Base-by-base conservation (phyloP, 2,113 vertebrate species). In the Macroglossus sobrinus region DNA sequence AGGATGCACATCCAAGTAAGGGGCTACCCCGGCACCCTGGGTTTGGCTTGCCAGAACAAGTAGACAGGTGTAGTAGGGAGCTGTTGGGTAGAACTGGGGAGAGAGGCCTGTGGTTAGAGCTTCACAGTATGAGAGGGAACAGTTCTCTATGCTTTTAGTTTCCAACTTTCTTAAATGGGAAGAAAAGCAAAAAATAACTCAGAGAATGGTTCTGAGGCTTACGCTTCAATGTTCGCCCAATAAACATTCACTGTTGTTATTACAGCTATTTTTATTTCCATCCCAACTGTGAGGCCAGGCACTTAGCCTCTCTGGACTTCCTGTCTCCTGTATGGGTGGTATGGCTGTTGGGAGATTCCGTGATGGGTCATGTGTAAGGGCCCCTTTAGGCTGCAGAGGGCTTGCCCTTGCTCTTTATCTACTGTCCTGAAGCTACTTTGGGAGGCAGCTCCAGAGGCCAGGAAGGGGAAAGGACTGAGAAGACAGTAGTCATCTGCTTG, bases 1-100 rank as follows among this genome's bases (percentile, higher is more conserved):
- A 99, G 99, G 93, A 97, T 99, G 19, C 99, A 99, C 97, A 99
- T 99, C 64, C 99, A 99, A 99, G 99, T 99, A 96, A 97, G 84
- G 8, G 24, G 68, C 71, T n/a, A 4, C 30, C 22, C 22, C 0
- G 3, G 38, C 0, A 7, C 26, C 11, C 33, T 11, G n/a, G 13
- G 43, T 35, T 50, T 74, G 81, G 28, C 50, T 61, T 86, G 24
- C 74, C 80, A 30, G 53, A 38, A 38, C 18, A 2, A 4, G 18
- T 33, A 47, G 14, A 66, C 22, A 28, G 4, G 43, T 5, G 2
- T 10, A 38, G 19, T 30, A 3, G 57, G 35, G 78, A 57, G 30
- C 21, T 24, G n/a, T 21, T 69, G 72, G 11, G 40, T 53, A 38
- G 57, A 57, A 64, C 61, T 61, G 14, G 26, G 57, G 38, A 59